phyloP scores from a whole-genome alignment of 1,140 invertebrate genomes.

The Drosophila jambulina region DNA sequence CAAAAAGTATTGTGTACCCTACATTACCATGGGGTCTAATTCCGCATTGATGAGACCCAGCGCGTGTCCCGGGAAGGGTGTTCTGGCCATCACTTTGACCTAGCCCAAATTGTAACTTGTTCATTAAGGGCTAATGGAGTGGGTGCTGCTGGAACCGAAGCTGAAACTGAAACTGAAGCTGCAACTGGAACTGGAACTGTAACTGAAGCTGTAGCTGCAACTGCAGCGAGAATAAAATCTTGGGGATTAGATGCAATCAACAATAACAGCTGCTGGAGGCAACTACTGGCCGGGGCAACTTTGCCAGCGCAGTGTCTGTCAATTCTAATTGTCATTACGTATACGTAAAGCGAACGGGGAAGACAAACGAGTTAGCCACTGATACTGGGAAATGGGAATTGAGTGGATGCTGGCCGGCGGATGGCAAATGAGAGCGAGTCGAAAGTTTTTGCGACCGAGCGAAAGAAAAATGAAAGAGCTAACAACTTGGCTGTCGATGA shows the following conservation, averaged over 20 bases:
- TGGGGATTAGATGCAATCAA: conserved; percentile 80
- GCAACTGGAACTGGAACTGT: not conserved
- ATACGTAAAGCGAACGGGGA: conserved; percentile 77
- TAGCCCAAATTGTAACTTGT: conserved; percentile 46
- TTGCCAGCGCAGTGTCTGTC: conserved; percentile 68
- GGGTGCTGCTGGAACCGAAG: conserved; percentile 30
- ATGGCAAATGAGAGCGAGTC: conserved; percentile 42
- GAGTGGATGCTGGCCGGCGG: conserved; percentile 45
- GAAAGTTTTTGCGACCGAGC: conserved; percentile 67
- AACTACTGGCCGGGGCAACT: conserved; percentile 63
- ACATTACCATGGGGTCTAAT: conserved; percentile 11
- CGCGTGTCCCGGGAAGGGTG: conserved; percentile 4
- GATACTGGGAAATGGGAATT: conserved; percentile 60
- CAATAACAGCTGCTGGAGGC: conserved; percentile 69
- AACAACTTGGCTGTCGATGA: conserved; percentile 82
- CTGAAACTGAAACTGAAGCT: not conserved
- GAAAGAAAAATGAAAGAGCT: conserved; percentile 79
- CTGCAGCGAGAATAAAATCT: conserved; percentile 77
- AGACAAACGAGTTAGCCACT: conserved; percentile 83
- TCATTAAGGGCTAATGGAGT: conserved; percentile 71
- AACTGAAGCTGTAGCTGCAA: conserved; percentile 4
- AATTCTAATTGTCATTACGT: conserved; percentile 84
- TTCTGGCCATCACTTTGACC: not conserved
- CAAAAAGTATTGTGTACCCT: conserved; percentile 40
- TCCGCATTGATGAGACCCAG: conserved; percentile 10